Conservation (phyloP, 2,113 vertebrate species). For the Chitala chitala region DNA sequence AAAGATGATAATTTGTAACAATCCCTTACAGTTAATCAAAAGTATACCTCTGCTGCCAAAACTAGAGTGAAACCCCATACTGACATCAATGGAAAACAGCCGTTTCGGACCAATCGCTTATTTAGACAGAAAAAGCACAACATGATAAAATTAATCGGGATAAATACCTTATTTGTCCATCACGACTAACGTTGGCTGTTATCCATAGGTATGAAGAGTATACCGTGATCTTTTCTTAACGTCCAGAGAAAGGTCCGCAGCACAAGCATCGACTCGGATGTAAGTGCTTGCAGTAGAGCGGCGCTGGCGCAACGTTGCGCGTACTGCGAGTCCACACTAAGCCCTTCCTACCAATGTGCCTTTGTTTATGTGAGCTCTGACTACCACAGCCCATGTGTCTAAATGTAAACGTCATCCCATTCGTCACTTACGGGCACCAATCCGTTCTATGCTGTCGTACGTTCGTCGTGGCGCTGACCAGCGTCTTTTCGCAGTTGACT, state of each 20-base stretch:
- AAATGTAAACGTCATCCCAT: conserved; percentile 74
- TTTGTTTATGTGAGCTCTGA: conserved; percentile 96
- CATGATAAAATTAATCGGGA: background rate
- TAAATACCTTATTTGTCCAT: conserved; percentile 37
- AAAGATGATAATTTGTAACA: background rate
- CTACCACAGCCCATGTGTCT: conserved; percentile 77
- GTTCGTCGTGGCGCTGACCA: background rate
- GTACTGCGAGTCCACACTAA: conserved; percentile 69
- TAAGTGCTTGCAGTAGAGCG: conserved; percentile 10
- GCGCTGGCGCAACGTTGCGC: conserved; percentile 45
- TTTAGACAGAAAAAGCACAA: background rate
- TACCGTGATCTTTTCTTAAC: conserved; percentile 26
- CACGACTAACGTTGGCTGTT: conserved; percentile 42
- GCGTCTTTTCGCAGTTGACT: background rate
- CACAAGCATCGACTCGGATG: conserved; percentile 8
- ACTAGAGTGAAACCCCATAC: background rate
- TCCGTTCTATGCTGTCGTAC: conserved; percentile 40
- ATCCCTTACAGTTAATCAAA: background rate
- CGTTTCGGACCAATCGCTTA: conserved; percentile 1
- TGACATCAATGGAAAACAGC: background rate
- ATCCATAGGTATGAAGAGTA: conserved; percentile 39
- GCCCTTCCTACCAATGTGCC: conserved; percentile 87
- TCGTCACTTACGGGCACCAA: conserved; percentile 71
- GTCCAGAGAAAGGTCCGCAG: conserved; percentile 6
- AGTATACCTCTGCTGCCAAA: too few relatives aligned